phyloP scores from a whole-genome alignment of 2,797 vertebrate genomes.

The Iguana delicatissima region DNA sequence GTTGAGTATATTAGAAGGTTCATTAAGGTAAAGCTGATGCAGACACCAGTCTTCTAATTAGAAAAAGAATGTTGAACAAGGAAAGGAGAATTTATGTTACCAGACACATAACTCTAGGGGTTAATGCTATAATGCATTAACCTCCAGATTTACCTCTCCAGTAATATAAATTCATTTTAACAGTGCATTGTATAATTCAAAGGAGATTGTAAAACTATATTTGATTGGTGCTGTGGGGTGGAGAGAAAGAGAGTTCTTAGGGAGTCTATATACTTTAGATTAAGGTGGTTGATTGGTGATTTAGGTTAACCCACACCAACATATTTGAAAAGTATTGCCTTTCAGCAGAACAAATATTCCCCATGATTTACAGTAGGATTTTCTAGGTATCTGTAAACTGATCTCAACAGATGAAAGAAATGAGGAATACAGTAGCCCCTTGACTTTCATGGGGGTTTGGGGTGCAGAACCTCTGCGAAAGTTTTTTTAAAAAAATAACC shows the following conservation, averaged over 20 bases:
- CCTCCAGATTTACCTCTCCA: neutral
- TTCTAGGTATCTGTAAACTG: neutral
- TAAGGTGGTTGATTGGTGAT: neutral
- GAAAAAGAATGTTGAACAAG: neutral
- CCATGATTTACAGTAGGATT: neutral
- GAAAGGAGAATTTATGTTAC: too few species aligned
- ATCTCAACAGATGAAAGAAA: neutral
- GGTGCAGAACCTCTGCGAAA: too few species aligned
- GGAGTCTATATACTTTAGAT: too few species aligned
- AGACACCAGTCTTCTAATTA: neutral
- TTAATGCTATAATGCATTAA: too few species aligned
- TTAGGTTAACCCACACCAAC: neutral
- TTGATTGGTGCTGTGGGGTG: neutral
- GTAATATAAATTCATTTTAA: neutral
- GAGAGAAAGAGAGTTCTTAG: neutral
- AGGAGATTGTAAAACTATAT: neutral
- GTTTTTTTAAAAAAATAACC: too few species aligned
- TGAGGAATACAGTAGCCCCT: neutral
- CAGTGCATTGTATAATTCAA: too few species aligned
- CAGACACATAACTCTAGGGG: too few species aligned
- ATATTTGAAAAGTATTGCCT: neutral
- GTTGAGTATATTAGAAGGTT: neutral
- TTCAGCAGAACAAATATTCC: neutral
- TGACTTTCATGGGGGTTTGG: too few species aligned
- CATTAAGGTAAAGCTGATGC: neutral